Evolutionary conservation across 2,113 vertebrate species (phyloP).

Genomic region (Peromyscus leucopus): DNA sequence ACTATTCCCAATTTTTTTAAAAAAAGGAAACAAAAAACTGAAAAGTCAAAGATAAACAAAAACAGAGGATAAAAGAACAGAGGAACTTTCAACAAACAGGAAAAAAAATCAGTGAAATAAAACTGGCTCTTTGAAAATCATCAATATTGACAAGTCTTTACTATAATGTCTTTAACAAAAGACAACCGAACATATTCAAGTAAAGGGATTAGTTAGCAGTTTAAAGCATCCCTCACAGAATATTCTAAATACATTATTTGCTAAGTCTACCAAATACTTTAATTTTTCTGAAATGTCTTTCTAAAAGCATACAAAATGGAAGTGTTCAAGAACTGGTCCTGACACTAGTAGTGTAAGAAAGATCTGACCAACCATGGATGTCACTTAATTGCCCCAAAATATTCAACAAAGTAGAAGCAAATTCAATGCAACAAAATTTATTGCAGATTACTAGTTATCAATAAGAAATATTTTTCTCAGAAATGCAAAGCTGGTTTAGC

Average conservation of each 20-base stretch:
- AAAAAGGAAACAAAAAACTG: neutral
- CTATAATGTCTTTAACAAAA: neutral
- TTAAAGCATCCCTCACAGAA: neutral
- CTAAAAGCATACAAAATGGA: neutral
- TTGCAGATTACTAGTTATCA: neutral
- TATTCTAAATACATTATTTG: neutral
- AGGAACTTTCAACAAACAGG: rapidly evolving
- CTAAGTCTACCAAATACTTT: neutral
- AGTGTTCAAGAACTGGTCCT: neutral
- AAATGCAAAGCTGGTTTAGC: neutral
- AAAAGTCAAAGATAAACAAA: neutral
- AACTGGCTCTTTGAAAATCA: neutral
- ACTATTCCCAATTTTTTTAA: too few species aligned
- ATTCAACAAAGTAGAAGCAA: neutral
- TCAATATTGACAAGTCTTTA: neutral
- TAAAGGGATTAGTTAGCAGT: neutral
- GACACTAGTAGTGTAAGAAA: too few species aligned
- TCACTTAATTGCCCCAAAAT: neutral
- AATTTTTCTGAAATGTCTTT: neutral
- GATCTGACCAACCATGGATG: neutral
- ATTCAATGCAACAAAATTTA: neutral
- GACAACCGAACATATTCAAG: neutral
- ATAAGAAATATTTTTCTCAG: neutral
- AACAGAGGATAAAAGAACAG: neutral
- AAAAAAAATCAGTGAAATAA: neutral